phyloP scores from a whole-genome alignment of 2,888 invertebrate genomes.

The Nomada lathburiana region DNA sequence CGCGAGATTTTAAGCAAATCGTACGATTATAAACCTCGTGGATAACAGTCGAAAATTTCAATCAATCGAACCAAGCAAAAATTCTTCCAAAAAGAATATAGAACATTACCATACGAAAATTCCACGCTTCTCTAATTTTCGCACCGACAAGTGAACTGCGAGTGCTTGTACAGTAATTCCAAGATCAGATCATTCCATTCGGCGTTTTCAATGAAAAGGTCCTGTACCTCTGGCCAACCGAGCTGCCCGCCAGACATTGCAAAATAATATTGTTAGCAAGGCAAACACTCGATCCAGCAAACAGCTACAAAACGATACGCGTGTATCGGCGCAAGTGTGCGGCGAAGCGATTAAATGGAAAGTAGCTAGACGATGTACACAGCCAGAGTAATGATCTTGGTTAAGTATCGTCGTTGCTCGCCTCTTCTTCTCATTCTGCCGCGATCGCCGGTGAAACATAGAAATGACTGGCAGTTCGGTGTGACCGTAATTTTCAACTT shows the following conservation, averaged over 20 bases:
- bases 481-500: constrained; percentile 61
- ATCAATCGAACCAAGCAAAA: too few relatives aligned
- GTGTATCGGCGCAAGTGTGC: constrained; percentile 45
- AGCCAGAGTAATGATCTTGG: constrained; percentile 67
- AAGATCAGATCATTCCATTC: too few relatives aligned
- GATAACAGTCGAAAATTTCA: too few relatives aligned
- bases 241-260: not conserved
- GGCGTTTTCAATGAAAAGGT: not conserved
- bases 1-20: too few relatives aligned
- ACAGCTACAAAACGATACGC: not conserved
- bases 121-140: too few relatives aligned
- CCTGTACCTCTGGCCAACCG: not conserved
- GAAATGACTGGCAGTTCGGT: constrained; percentile 34
- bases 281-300: constrained; percentile 18
- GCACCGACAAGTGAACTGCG: too few relatives aligned
- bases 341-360: constrained; percentile 68
- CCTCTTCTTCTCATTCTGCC: constrained; percentile 45
- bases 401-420: constrained; percentile 53
- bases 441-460: constrained; percentile 58
- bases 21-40: too few relatives aligned
- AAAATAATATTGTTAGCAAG: not conserved
- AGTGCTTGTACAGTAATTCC: too few relatives aligned
- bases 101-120: too few relatives aligned
- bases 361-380: constrained; percentile 61
- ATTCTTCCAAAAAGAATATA: too few relatives aligned